A percentile compares a stretch with the other conserved stretches of the same genome.
These are phyloP conservation scores for Echeneis naucrates DNA, from an alignment of 2,797 vertebrate species.

Conservation along the genomic window DNA sequence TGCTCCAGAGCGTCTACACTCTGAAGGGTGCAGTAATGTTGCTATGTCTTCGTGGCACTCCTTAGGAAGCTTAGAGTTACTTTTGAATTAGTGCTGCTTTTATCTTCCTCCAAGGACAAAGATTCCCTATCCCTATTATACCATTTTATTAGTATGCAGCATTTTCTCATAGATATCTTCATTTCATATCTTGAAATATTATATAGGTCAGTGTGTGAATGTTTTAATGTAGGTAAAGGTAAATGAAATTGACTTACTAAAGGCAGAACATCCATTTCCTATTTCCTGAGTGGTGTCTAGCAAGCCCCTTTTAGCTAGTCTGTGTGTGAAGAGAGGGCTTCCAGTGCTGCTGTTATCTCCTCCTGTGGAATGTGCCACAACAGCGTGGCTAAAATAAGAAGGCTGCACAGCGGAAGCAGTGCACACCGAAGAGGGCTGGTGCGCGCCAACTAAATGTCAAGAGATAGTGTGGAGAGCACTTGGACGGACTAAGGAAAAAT, in stretches of 20 bases:
- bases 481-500: constrained; percentile 26
- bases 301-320: constrained; percentile 33
- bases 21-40: not conserved
- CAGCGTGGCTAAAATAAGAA: constrained; percentile 86
- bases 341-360: constrained; percentile 78
- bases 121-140: not conserved
- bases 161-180: not conserved
- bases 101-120: not conserved
- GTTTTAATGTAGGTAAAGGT: constrained; percentile 2
- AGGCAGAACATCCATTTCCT: constrained; percentile 42
- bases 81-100: not conserved
- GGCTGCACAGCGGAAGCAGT: constrained; percentile 69
- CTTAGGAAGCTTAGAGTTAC: constrained; percentile 5
- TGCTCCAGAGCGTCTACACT: constrained; percentile 4
- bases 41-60: not conserved
- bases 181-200: not conserved
- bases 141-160: not conserved
- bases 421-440: constrained; percentile 67
- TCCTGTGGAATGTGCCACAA: constrained; percentile 84
- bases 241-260: not conserved
- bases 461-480: constrained; percentile 69
- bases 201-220: not conserved
- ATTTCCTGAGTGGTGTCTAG: constrained; percentile 48
- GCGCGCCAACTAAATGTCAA: constrained; percentile 84
- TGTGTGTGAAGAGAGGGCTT: constrained; percentile 54